Percentiles rank a stretch among this genome's conserved stretches.
phyloP scores from a whole-genome alignment of 2,888 invertebrate genomes.

The Chymomyza fuscimana region DNA sequence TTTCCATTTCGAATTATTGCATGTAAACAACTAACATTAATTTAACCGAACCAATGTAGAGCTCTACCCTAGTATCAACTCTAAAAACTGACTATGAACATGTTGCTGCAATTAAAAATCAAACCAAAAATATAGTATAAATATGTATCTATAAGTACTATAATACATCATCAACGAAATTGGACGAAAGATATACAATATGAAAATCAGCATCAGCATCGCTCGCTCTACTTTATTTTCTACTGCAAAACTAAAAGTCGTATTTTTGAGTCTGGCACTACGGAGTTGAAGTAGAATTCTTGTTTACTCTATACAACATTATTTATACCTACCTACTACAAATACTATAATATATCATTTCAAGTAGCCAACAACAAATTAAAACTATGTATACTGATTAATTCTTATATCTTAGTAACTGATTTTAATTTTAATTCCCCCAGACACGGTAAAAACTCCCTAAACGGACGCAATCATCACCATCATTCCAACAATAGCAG shows the following conservation, averaged over 20 bases:
- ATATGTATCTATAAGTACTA: constrained; percentile 23
- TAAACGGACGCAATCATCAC: constrained; percentile 54
- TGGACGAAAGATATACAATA: constrained; percentile 50
- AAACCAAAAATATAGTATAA: constrained; percentile 28
- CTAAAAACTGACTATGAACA: constrained; percentile 76
- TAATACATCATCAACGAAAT: constrained; percentile 58
- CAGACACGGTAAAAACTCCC: constrained; percentile 76
- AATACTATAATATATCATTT: background rate
- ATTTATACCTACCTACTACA: background rate
- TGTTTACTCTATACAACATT: constrained; percentile 32
- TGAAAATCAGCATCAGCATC: constrained; percentile 59
- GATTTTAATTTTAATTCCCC: constrained; percentile 15
- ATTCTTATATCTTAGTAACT: background rate
- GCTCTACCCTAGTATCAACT: constrained; percentile 49
- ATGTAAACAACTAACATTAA: background rate
- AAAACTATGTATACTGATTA: constrained; percentile 21
- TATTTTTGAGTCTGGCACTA: constrained; percentile 61
- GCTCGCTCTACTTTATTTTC: constrained; percentile 62
- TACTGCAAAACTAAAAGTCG: constrained; percentile 47
- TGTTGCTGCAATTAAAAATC: constrained; percentile 61
- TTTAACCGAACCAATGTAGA: constrained; percentile 13
- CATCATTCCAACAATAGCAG: constrained; percentile 32
- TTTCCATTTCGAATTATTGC: background rate
- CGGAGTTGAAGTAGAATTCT: constrained; percentile 62
- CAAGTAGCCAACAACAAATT: constrained; percentile 13